phyloP scores from a whole-genome alignment of 1,140 invertebrate genomes.

The Oryzaephilus surinamensis region DNA sequence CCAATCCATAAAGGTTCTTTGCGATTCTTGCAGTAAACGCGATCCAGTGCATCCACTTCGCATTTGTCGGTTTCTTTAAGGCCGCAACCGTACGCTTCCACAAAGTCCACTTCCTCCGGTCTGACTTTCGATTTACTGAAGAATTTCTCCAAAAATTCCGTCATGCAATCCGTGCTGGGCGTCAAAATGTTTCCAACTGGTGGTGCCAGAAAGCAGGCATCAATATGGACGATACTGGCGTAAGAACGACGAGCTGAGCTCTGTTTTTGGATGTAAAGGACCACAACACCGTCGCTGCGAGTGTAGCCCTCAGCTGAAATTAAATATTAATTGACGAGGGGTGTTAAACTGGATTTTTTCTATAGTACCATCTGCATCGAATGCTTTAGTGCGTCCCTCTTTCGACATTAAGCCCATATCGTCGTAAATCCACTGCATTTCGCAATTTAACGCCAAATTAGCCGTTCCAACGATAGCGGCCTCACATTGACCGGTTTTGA shows the following conservation, averaged over 20 bases:
- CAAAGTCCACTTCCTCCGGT: slow-evolving; percentile 52
- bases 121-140: slow-evolving; percentile 52
- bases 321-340: slow-evolving; percentile 35
- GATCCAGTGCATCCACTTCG: slow-evolving; percentile 40
- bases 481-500: slow-evolving; percentile 53
- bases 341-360: background rate
- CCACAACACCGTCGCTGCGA: slow-evolving; percentile 66
- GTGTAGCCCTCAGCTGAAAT: slow-evolving; percentile 61
- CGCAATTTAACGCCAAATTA: slow-evolving; percentile 51
- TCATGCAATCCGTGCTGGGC: slow-evolving; percentile 41
- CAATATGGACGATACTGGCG: slow-evolving; percentile 48
- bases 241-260: slow-evolving; percentile 69
- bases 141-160: slow-evolving; percentile 41
- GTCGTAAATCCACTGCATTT: slow-evolving; percentile 48
- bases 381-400: slow-evolving; percentile 59
- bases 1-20: slow-evolving; percentile 55
- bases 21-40: slow-evolving; percentile 42
- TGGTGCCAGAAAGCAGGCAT: slow-evolving; percentile 52
- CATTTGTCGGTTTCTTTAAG: slow-evolving; percentile 28
- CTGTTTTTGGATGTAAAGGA: slow-evolving; percentile 71
- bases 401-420: slow-evolving; percentile 49
- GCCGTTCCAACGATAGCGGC: slow-evolving; percentile 58
- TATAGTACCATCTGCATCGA: slow-evolving; percentile 51
- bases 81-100: slow-evolving; percentile 61
- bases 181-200: slow-evolving; percentile 43